Conservation (phyloP, 2,888 invertebrate species). For the Dynastes maya region DNA sequence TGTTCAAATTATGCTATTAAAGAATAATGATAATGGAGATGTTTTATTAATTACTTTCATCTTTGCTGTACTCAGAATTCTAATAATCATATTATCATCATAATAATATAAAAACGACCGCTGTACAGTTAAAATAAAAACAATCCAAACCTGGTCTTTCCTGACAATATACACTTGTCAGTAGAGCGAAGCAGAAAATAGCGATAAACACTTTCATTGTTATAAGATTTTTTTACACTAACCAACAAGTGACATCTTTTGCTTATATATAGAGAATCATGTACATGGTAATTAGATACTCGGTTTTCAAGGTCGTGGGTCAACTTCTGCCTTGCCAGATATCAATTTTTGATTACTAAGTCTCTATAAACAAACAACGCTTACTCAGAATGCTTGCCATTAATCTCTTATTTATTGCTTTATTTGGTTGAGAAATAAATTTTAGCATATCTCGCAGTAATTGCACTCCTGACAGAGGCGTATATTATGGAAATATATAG, state of each 20-base stretch:
- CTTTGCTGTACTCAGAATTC: too few relatives aligned
- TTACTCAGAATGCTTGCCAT: background rate
- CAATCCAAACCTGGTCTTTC: conserved; percentile 28
- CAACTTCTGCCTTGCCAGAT: background rate
- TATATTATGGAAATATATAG: too few relatives aligned
- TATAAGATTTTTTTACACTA: background rate
- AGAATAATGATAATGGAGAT: too few relatives aligned
- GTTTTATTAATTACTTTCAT: too few relatives aligned
- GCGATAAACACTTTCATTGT: conserved; percentile 11
- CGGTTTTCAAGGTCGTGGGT: conserved; percentile 13
- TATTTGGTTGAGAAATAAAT: too few relatives aligned
- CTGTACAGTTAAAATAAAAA: too few relatives aligned
- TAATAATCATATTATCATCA: too few relatives aligned
- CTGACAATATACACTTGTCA: conserved; percentile 1
- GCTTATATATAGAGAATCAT: conserved; percentile 13
- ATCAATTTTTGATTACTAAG: background rate
- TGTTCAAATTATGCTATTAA: too few relatives aligned
- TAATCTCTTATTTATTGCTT: background rate
- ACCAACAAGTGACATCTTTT: background rate
- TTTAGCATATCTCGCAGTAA: too few relatives aligned
- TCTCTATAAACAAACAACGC: background rate
- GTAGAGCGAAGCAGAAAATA: background rate
- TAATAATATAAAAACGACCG: too few relatives aligned
- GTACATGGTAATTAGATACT: background rate
- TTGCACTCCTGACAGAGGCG: too few relatives aligned